Conservation (phyloP, 2,797 vertebrate genomes). For the Anniella stebbinsi region DNA sequence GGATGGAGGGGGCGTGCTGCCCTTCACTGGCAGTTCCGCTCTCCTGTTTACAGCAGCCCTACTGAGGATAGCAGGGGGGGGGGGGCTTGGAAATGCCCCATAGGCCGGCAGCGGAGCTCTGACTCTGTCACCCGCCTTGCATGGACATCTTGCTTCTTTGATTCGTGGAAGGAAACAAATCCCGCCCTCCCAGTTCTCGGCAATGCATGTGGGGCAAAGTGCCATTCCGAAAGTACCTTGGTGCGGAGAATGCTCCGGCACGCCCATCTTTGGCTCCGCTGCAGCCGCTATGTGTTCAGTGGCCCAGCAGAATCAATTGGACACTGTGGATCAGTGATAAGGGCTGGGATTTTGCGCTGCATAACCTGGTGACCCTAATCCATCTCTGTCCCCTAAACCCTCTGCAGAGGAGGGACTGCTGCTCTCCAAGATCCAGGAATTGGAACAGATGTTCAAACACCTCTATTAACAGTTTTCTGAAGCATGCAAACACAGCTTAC, state of each 20-base stretch:
- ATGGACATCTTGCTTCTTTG: background rate
- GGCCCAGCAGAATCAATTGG: slow-evolving; percentile 94
- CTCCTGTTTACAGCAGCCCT: background rate
- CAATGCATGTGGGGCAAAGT: slow-evolving; percentile 37
- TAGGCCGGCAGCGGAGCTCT: background rate
- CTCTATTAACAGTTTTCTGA: slow-evolving; percentile 78
- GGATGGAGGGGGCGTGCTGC: background rate
- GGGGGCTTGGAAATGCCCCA: background rate
- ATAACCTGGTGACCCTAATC: slow-evolving; percentile 89
- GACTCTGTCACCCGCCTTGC: background rate
- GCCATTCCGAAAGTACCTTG: slow-evolving; percentile 58
- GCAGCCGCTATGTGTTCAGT: slow-evolving; percentile 82
- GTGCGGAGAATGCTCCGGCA: slow-evolving; percentile 63
- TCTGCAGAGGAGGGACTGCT: slow-evolving; percentile 81
- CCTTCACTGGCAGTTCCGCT: background rate
- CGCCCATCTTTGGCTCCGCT: slow-evolving; percentile 46
- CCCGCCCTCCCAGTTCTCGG: background rate
- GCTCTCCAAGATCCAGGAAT: slow-evolving; percentile 82
- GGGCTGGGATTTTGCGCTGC: slow-evolving; percentile 81
- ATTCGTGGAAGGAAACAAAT: background rate
- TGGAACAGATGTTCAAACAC: slow-evolving; percentile 88
- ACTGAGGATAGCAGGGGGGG: background rate
- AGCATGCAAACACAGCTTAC: slow-evolving; percentile 37
- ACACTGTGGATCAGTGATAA: slow-evolving; percentile 88
- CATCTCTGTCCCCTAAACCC: slow-evolving; percentile 89